Conservation (phyloP, 1,140 invertebrate genomes). For the Cyrtorhinus lividipennis region DNA sequence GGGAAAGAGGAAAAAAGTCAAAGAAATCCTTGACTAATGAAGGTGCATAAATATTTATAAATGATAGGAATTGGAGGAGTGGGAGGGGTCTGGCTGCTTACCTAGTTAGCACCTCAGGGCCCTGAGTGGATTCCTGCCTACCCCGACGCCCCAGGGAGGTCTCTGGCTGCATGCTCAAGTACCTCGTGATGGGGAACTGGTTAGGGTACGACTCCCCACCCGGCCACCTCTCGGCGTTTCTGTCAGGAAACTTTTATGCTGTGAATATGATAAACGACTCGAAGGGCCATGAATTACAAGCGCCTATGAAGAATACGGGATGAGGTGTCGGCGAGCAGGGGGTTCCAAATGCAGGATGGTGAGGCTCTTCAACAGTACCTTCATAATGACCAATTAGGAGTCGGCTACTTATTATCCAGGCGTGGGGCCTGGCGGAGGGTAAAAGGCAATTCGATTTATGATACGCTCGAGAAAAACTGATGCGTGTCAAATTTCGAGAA, state of each 20-base stretch:
- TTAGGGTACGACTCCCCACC: too few relatives aligned
- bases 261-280: background rate
- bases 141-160: background rate
- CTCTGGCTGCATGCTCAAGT: background rate
- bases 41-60: background rate
- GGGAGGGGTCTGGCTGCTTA: background rate
- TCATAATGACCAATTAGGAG: background rate
- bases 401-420: background rate
- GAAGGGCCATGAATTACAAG: background rate
- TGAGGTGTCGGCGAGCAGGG: background rate
- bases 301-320: background rate
- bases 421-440: too few relatives aligned
- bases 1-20: background rate
- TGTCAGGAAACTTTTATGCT: background rate
- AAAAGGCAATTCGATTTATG: too few relatives aligned
- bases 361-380: background rate
- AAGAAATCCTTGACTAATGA: background rate
- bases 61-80: background rate
- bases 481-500: too few relatives aligned
- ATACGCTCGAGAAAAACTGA: too few relatives aligned
- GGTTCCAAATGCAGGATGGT: too few relatives aligned
- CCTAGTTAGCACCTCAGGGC: background rate
- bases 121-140: background rate
- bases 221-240: background rate
- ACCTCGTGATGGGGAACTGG: background rate